Evolutionary conservation across 2,888 invertebrate species (phyloP).

Genomic region (Drosophila hamatofila): DNA sequence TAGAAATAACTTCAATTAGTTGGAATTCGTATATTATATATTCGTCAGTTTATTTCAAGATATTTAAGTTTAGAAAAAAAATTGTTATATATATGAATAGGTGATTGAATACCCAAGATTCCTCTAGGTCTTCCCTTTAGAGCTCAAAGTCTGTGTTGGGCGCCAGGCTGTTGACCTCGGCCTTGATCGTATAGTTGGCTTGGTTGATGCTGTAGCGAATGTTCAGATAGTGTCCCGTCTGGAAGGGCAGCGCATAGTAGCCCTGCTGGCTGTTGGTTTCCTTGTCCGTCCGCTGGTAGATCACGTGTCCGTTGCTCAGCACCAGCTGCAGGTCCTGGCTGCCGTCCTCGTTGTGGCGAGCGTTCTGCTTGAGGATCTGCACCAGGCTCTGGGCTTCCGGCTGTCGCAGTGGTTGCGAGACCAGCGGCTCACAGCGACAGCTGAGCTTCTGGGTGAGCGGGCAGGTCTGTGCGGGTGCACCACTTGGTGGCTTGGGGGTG

Average conservation of each 20-base stretch:
- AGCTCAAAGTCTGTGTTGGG: slow-evolving; percentile 62
- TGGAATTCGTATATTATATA: neutral
- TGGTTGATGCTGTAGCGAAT: slow-evolving; percentile 72
- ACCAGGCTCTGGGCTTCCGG: slow-evolving; percentile 36
- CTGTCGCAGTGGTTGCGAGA: slow-evolving; percentile 45
- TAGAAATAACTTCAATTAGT: neutral
- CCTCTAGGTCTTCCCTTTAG: neutral
- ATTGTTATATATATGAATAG: neutral
- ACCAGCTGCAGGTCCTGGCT: slow-evolving; percentile 65
- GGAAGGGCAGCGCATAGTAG: slow-evolving; percentile 62
- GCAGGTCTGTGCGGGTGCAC: slow-evolving; percentile 49
- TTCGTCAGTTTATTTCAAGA: neutral
- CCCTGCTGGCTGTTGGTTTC: slow-evolving; percentile 53
- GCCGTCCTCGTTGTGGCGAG: slow-evolving; percentile 66
- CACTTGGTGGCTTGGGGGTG: slow-evolving; percentile 39
- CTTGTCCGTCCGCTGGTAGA: slow-evolving; percentile 67
- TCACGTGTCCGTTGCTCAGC: slow-evolving; percentile 70
- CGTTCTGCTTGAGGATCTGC: slow-evolving; percentile 69
- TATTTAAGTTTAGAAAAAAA: neutral
- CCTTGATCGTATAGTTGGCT: slow-evolving; percentile 77
- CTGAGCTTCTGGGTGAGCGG: slow-evolving; percentile 65
- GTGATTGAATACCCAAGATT: too few relatives aligned
- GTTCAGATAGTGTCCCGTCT: slow-evolving; percentile 63
- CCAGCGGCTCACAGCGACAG: slow-evolving; percentile 75
- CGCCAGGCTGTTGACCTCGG: slow-evolving; percentile 65